Percentiles rank a stretch among this genome's conserved stretches.
These are phyloP conservation scores for Trichonephila clavipes DNA, from an alignment of 1,140 invertebrate species.

Conservation along the genomic window DNA sequence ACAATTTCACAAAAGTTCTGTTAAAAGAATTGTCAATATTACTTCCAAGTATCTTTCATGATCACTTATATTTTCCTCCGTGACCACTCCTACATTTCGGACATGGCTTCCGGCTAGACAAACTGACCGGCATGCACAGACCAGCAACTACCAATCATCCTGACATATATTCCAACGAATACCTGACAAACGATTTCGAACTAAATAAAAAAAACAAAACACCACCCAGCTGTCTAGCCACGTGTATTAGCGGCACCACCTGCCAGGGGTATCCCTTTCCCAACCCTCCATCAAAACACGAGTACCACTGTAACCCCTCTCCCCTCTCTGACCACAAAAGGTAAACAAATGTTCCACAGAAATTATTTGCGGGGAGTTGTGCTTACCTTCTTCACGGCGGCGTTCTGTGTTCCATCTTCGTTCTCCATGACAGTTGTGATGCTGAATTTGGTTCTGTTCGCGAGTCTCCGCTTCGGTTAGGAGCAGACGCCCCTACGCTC, in stretches of 20 bases:
- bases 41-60: not conserved
- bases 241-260: conserved; percentile 51
- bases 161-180: conserved; percentile 36
- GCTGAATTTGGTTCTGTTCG: not conserved
- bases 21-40: too few species aligned
- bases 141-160: not conserved
- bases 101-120: not conserved
- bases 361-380: not conserved
- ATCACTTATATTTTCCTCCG: not conserved
- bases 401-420: conserved; percentile 46
- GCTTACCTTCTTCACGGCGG: conserved; percentile 56
- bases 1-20: too few species aligned
- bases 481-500: conserved; percentile 42
- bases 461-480: not conserved
- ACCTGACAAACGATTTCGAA: not conserved
- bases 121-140: not conserved
- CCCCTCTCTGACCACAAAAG: not conserved
- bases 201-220: not conserved
- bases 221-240: conserved; percentile 33
- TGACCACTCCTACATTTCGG: not conserved
- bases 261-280: not conserved
- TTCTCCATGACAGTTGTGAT: conserved; percentile 41
- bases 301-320: not conserved
- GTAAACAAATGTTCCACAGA: conserved; percentile 14
- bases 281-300: not conserved